Evolutionary conservation across 2,113 vertebrate genomes (phyloP).

Genomic region (Silurus glanis): DNA sequence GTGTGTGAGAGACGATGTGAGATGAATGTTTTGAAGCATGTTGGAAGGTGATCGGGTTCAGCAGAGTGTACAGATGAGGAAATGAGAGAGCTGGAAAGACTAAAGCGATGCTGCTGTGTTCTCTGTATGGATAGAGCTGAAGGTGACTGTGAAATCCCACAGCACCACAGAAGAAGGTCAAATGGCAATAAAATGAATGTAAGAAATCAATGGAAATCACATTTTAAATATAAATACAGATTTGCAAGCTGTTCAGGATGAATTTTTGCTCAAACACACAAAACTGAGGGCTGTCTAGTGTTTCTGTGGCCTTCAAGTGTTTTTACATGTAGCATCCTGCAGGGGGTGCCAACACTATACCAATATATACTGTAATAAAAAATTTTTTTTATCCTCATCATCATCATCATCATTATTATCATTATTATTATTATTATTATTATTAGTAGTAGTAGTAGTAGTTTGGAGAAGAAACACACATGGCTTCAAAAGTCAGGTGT

Average conservation of each 20-base stretch:
- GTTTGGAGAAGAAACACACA: too few relatives aligned
- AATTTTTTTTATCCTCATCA: too few relatives aligned
- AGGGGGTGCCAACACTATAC: not conserved
- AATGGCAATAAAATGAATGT: not conserved
- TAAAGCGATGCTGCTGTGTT: not conserved
- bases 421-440: too few relatives aligned
- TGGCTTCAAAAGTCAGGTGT: too few relatives aligned
- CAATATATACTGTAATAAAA: not conserved
- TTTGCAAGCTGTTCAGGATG: not conserved
- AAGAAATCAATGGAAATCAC: not conserved
- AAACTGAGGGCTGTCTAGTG: not conserved
- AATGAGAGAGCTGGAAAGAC: not conserved
- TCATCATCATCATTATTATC: too few relatives aligned
- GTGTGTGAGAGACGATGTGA: too few relatives aligned
- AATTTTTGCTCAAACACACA: not conserved
- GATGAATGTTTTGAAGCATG: not conserved
- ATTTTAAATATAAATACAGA: not conserved
- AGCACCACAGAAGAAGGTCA: not conserved
- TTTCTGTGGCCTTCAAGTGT: constrained; percentile 6
- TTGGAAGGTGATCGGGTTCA: not conserved
- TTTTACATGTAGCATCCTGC: not conserved
- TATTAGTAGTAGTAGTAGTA: too few relatives aligned
- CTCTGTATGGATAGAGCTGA: not conserved
- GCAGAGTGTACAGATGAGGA: not conserved
- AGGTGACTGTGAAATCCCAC: not conserved